Evolutionary conservation across 53 echinoderm and acorn worm genomes (phyloP), one percentile per base, ranked within the genome.

Genomic region (Holothuria scabra): DNA sequence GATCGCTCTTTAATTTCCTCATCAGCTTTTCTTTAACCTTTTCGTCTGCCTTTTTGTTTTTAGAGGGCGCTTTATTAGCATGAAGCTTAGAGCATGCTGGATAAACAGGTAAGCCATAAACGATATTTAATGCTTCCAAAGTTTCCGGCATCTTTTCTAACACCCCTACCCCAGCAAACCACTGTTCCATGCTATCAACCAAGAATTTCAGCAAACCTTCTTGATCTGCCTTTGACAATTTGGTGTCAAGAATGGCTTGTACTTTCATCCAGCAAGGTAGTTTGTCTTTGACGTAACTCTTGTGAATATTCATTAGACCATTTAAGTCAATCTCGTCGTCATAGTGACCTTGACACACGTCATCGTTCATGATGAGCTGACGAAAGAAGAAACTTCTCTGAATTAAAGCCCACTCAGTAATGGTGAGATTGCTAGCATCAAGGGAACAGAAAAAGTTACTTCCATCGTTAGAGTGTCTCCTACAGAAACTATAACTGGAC

Each of bases 341-440:
- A 38, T 81, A 81, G 25, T 11, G 14, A 19, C 82, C 65, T 44
- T 19, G 21, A 28, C 82, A 81, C 44, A 81, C 1, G 30, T 60
- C 66, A 1, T 87, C 18, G 35, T 87, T 67, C 63, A 90, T 87
- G 20, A 93, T 52, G 1, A 93, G 79, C 52, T 93, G 93, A 12
- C 93, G 82, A 65, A 91, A 93, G 48, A 91, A 76, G 72, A 91
- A 93, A 66, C 93, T 93, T 8, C 88, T 87, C 35, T 93, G 93
- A 33, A 85, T 88, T 49, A 88, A n/a, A 14, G 93, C 91, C 93
- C 93, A 93, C 35, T 93, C 93, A 20, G 71, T 68, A 56, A 91
- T 62, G 29, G 93, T 78, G 76, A 91, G 85, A 34, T 81, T 81
- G 19, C 61, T 52, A 8, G 89, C 83, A 10, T 78, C 84, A 31